Evolutionary conservation across 2,113 vertebrate species (phyloP).

Genomic region (Coturnix japonica): DNA sequence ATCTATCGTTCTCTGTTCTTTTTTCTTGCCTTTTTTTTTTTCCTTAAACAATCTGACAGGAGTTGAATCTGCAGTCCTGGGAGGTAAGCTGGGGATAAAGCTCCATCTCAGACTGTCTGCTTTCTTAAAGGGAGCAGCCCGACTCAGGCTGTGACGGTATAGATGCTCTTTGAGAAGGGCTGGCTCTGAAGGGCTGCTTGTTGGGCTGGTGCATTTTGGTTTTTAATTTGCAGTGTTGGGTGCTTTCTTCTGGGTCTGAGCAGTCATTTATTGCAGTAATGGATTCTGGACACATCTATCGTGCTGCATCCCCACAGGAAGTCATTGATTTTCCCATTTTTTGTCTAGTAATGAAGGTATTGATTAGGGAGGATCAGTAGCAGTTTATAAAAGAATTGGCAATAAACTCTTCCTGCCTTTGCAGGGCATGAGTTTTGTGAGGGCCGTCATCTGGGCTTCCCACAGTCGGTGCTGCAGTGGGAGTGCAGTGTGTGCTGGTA

Average conservation of each 20-base stretch:
- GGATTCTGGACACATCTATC: slow-evolving; percentile 10
- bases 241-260: neutral
- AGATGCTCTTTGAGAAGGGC: neutral
- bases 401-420: neutral
- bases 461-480: neutral
- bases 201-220: neutral
- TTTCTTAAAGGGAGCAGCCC: slow-evolving; percentile 53
- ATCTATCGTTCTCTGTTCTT: slow-evolving; percentile 67
- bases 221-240: neutral
- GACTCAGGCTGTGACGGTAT: neutral
- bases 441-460: neutral
- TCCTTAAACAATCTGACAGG: slow-evolving; percentile 63
- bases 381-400: slow-evolving; percentile 61
- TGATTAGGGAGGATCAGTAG: slow-evolving; percentile 59
- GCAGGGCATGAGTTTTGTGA: neutral
- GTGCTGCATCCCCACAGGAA: slow-evolving; percentile 44
- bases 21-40: slow-evolving; percentile 65
- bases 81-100: slow-evolving; percentile 77
- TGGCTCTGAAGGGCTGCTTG: neutral
- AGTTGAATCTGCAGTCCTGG: slow-evolving; percentile 56
- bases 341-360: slow-evolving; percentile 75
- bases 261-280: slow-evolving; percentile 31
- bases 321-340: slow-evolving; percentile 46
- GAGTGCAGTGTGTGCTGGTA: neutral
- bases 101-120: slow-evolving; percentile 44